Evolutionary conservation across 1,140 invertebrate genomes (phyloP), one percentile per base, ranked within the genome.

Genomic region (Eueides isabella): DNA sequence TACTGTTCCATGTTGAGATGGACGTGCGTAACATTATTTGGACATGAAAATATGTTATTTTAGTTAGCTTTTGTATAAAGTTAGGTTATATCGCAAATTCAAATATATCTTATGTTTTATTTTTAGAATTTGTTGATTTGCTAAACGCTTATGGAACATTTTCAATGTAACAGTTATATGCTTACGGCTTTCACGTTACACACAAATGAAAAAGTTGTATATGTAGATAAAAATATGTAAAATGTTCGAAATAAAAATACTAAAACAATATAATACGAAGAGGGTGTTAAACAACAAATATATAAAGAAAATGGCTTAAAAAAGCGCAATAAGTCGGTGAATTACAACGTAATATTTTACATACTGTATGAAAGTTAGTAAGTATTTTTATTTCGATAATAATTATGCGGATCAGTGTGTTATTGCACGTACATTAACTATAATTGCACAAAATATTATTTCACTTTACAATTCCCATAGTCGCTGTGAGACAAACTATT

Each of bases 361-460:
- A 48, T 19, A 48, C 7, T 19, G 7, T 19, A 0, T 19, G 1
- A 6, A 9, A 19, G 2, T 48, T 19, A 48, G 2, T 9, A 7
- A 48, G n/a, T 48, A 48, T 23, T 48, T 48, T 48, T 48, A 48
- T 48, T 48, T 48, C n/a, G 41, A 19, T 19, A 48, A 48, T 19
- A 7, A 48, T 48, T 48, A 48, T 66, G 71, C 55, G 62, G 61
- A 28, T 38, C 14, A 38, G 16, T 41, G 35, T 28, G 64, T 67
- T 71, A 76, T 76, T 76, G 70, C 70, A 76, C 70, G 11, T 55
- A 55, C 4, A 33, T 63, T 55, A 35, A 33, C 35, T 30, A 66
- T 29, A 41, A 72, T 76, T 72, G 75, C 71, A 76, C 75, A 70
- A 44, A 44, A 19, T 44, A 44, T 44, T 19, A n/a, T 44, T 63